Evolutionary conservation across 2,888 invertebrate species (phyloP).

Genomic region (Scelioninae gen. 1): DNA sequence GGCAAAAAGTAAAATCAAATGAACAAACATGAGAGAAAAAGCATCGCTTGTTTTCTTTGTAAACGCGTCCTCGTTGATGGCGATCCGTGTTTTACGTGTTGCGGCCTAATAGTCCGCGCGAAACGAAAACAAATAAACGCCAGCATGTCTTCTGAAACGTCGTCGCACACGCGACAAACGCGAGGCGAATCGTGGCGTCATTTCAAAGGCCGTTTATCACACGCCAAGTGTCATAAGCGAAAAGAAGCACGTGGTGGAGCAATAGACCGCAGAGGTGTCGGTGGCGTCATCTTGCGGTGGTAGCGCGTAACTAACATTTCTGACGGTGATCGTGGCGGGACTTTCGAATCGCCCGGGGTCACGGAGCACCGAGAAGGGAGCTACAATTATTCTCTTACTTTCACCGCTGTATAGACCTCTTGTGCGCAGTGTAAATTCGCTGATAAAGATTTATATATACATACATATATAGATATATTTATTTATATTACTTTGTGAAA

Average conservation of each 20-base stretch:
- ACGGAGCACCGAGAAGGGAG: slow-evolving; percentile 69
- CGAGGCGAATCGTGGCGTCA: slow-evolving; percentile 49
- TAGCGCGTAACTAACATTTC: slow-evolving; percentile 19
- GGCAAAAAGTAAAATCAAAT: not conserved
- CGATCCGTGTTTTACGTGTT: slow-evolving; percentile 20
- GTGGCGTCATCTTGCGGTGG: slow-evolving; percentile 77
- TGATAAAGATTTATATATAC: slow-evolving; percentile 35
- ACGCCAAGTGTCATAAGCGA: slow-evolving; percentile 74
- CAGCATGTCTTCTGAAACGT: slow-evolving; percentile 7
- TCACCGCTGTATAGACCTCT: slow-evolving; percentile 74
- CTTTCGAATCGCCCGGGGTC: slow-evolving; percentile 70
- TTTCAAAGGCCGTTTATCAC: slow-evolving; percentile 63
- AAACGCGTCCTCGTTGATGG: slow-evolving; percentile 19
- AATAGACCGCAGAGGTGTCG: slow-evolving; percentile 56
- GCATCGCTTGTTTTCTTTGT: slow-evolving; percentile 14
- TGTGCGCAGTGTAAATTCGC: slow-evolving; percentile 47
- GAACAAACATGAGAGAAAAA: not conserved
- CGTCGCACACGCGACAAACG: slow-evolving; percentile 41
- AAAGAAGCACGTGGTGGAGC: slow-evolving; percentile 76
- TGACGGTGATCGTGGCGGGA: slow-evolving; percentile 49
- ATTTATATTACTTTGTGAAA: slow-evolving; percentile 31
- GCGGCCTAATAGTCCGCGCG: slow-evolving; percentile 27
- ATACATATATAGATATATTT: too few relatives aligned
- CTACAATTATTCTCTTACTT: slow-evolving; percentile 78
- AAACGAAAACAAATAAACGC: slow-evolving; percentile 44